Percentiles rank a stretch among this genome's conserved stretches.
These are phyloP conservation scores for Isoperla grammatica DNA, from an alignment of 2,888 invertebrate species.

Conservation along the genomic window DNA sequence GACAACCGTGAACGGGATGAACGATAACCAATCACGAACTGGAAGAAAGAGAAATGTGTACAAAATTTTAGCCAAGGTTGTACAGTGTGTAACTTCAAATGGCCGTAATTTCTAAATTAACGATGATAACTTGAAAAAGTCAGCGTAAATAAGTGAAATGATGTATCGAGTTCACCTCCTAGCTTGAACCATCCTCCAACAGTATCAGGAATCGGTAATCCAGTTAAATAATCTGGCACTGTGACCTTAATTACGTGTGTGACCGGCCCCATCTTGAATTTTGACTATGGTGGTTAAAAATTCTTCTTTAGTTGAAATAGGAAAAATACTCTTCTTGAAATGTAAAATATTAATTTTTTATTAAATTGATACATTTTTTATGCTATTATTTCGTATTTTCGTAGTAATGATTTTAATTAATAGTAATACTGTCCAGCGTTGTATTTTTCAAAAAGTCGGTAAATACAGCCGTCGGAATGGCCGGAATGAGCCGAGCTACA, in stretches of 20 bases:
- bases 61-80: not conserved
- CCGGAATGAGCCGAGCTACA: no score
- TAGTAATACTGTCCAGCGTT: no score
- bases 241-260: conserved; percentile 71
- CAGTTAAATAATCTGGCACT: conserved; percentile 77
- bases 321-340: no score
- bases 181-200: conserved; percentile 82
- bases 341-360: no score
- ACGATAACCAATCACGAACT: conserved; percentile 78
- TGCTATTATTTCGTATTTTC: no score
- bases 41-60: conserved; percentile 41
- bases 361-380: no score
- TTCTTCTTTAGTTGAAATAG: no score
- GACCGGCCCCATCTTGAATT: conserved; percentile 63
- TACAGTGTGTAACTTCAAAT: no score
- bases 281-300: no score
- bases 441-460: no score
- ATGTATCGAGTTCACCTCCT: conserved; percentile 57
- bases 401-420: no score
- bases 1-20: conserved; percentile 75
- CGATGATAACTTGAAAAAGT: conserved; percentile 4
- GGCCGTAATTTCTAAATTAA: conserved; percentile 12
- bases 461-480: no score
- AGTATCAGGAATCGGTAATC: conserved; percentile 76
- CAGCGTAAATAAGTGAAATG: conserved; percentile 3